These are phyloP conservation scores for Stegostoma tigrinum DNA, from an alignment of 2,113 vertebrate genomes.

Conservation along the genomic window DNA sequence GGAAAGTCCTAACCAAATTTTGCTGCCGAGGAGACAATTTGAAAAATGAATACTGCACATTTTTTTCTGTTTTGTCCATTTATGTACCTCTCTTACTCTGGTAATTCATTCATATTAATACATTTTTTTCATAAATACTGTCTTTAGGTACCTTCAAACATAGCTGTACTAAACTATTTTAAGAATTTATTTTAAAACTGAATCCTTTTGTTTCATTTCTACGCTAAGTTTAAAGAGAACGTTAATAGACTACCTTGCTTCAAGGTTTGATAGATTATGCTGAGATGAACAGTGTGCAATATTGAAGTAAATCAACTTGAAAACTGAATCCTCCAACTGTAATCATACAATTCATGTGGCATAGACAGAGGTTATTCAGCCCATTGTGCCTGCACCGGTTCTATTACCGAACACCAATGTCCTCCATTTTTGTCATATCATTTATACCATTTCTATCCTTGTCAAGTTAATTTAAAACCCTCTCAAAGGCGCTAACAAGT, in stretches of 20 bases:
- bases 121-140: neutral
- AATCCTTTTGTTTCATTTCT: neutral
- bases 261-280: neutral
- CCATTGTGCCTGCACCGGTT: too few relatives aligned
- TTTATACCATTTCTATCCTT: too few relatives aligned
- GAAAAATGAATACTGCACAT: neutral
- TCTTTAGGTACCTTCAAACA: neutral
- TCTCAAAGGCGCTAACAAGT: too few relatives aligned
- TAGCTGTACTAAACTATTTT: neutral
- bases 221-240: neutral
- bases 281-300: too few relatives aligned
- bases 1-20: neutral
- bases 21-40: neutral
- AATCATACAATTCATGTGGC: too few relatives aligned
- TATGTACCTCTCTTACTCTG: neutral
- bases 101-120: neutral
- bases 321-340: too few relatives aligned
- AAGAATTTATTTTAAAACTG: neutral
- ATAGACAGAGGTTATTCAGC: too few relatives aligned
- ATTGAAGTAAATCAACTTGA: too few relatives aligned
- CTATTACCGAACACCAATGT: too few relatives aligned
- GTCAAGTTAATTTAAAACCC: too few relatives aligned
- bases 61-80: neutral
- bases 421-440: too few relatives aligned
- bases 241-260: neutral